Evolutionary conservation across 2,888 invertebrate species (phyloP).

Genomic region (Spisula subtruncata): DNA sequence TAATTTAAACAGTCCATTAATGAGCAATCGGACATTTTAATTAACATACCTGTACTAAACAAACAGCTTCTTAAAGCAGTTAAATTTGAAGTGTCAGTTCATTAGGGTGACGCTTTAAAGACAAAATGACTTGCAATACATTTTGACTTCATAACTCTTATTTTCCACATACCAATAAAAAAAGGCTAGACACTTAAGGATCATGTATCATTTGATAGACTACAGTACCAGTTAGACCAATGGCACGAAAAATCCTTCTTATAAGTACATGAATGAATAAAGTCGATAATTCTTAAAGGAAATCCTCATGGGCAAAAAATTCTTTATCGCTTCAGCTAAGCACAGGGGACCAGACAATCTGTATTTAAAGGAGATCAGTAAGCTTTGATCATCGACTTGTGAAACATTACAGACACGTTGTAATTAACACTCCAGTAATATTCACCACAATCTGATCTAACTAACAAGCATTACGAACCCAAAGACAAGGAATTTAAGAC

Average conservation of each 20-base stretch:
- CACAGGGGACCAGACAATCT: conserved; percentile 25
- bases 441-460: conserved; percentile 39
- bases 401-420: conserved; percentile 39
- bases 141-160: too few species aligned
- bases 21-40: too few species aligned
- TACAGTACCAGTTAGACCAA: not conserved
- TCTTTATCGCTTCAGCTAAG: conserved; percentile 27
- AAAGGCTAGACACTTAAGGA: too few species aligned
- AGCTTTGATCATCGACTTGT: conserved; percentile 54
- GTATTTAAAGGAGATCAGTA: not conserved
- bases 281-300: too few species aligned
- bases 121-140: not conserved
- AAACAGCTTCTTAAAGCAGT: too few species aligned
- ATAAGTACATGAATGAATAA: not conserved
- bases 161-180: too few species aligned
- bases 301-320: not conserved
- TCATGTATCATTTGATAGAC: too few species aligned
- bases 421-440: conserved; percentile 49
- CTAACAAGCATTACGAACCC: conserved; percentile 42
- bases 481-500: conserved; percentile 26
- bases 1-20: too few species aligned
- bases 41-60: too few species aligned
- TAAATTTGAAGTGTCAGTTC: too few species aligned
- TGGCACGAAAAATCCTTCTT: not conserved
- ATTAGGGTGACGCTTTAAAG: too few species aligned